Conservation (phyloP, 2,113 vertebrate genomes). For the Notarius lentiginosus region DNA sequence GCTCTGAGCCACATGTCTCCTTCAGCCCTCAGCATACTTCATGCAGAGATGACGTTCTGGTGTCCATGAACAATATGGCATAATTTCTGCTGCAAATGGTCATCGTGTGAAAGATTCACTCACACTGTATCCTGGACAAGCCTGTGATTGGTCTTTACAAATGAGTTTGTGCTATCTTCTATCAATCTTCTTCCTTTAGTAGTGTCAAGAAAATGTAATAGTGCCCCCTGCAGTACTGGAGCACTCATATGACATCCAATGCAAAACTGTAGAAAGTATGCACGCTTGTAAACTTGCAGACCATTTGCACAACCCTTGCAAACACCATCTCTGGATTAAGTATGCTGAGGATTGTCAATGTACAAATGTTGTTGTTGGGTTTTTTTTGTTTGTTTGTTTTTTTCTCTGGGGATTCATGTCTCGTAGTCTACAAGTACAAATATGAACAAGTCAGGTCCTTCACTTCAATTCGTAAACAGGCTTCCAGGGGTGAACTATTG, state of each 20-base stretch:
- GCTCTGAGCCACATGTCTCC: conserved; percentile 42
- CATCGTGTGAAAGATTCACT: not conserved
- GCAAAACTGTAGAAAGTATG: not conserved
- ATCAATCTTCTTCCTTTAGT: not conserved
- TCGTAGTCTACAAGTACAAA: too few species aligned
- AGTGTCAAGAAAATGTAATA: not conserved
- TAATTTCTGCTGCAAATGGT: not conserved
- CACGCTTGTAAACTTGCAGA: not conserved
- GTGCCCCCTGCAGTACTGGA: not conserved
- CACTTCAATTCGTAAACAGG: too few species aligned
- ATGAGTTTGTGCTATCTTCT: not conserved
- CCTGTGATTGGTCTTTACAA: not conserved
- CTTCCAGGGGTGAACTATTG: not conserved
- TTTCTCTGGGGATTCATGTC: too few species aligned
- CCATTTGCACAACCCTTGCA: not conserved
- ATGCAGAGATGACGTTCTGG: not conserved
- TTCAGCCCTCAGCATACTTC: conserved; percentile 4
- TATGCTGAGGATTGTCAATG: not conserved
- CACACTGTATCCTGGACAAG: not conserved
- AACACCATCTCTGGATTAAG: too few species aligned
- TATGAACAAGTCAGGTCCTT: too few species aligned
- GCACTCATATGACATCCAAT: not conserved
- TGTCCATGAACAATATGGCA: not conserved
- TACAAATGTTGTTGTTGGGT: too few species aligned
- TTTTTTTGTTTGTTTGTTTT: too few species aligned